A percentile compares a stretch with the other conserved stretches of the same genome.
Evolutionary conservation across 2,888 invertebrate genomes (phyloP).

Genomic region (Nemotelus nigrinus): DNA sequence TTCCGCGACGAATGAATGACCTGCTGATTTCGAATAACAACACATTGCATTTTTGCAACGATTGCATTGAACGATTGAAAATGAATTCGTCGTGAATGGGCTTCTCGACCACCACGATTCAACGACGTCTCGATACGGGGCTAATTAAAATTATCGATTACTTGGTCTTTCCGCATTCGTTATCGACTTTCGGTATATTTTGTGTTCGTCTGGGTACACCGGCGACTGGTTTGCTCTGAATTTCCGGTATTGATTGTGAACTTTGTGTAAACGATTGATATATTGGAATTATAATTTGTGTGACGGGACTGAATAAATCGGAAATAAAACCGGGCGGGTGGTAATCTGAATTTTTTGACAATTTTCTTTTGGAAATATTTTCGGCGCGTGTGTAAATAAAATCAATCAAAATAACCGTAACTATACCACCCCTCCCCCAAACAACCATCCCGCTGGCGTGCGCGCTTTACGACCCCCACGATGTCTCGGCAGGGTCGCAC

Average conservation of each 20-base stretch:
- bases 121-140: too few relatives aligned
- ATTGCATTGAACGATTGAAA: slow-evolving; percentile 5
- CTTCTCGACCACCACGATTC: too few relatives aligned
- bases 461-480: slow-evolving; percentile 67
- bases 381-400: slow-evolving; percentile 54
- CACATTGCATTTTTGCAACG: slow-evolving; percentile 12
- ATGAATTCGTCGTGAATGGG: too few relatives aligned
- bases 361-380: slow-evolving; percentile 13
- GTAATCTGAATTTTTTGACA: too few relatives aligned
- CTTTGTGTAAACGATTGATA: background rate
- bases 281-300: too few relatives aligned
- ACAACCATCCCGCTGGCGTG: slow-evolving; percentile 67
- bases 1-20: background rate
- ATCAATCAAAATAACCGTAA: slow-evolving; percentile 66
- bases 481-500: slow-evolving; percentile 68
- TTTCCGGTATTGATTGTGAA: slow-evolving; percentile 11
- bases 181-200: too few relatives aligned
- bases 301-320: too few relatives aligned
- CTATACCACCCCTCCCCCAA: slow-evolving; percentile 66
- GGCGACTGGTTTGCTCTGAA: background rate
- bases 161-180: too few relatives aligned
- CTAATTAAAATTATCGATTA: too few relatives aligned
- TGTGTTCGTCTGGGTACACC: too few relatives aligned
- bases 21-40: background rate
- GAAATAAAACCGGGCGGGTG: too few relatives aligned